Conservation (phyloP, 2,113 vertebrate species). For the Sinocyclocheilus grahami region DNA sequence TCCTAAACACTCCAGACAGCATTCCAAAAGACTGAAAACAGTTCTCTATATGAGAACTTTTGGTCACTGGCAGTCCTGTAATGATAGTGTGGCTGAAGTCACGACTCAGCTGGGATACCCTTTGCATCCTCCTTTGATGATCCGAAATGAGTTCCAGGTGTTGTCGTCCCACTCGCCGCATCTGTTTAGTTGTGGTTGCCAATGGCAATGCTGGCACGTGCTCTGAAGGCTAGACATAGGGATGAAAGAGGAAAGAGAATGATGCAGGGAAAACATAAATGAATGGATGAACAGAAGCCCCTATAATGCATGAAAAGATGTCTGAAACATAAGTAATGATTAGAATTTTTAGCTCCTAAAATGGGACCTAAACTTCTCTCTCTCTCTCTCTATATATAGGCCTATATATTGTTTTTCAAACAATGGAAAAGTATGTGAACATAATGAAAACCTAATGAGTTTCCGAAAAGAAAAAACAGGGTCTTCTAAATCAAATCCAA, state of each 20-base stretch:
- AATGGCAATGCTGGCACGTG: conserved; percentile 17
- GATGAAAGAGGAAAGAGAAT: conserved; percentile 3
- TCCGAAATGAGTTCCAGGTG: conserved; percentile 23
- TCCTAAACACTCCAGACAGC: neutral
- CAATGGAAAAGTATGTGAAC: too few species aligned
- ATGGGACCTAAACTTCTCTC: neutral
- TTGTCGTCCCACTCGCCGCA: conserved; percentile 7
- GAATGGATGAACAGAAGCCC: neutral
- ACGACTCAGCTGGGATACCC: neutral
- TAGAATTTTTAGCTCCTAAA: neutral
- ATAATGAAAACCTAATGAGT: too few species aligned
- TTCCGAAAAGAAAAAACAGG: too few species aligned
- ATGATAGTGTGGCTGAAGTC: neutral
- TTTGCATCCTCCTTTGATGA: neutral
- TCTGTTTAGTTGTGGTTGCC: conserved; percentile 24
- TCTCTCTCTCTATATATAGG: too few species aligned
- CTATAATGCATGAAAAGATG: neutral
- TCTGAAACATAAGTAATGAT: neutral
- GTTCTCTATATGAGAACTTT: neutral
- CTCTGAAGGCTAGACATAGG: neutral
- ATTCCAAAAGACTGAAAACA: neutral
- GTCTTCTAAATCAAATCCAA: too few species aligned
- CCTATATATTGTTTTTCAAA: too few species aligned
- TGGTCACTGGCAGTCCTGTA: neutral
- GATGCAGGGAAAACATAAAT: neutral